Conservation (phyloP, 2,113 vertebrate species). For the Takifugu flavidus region DNA sequence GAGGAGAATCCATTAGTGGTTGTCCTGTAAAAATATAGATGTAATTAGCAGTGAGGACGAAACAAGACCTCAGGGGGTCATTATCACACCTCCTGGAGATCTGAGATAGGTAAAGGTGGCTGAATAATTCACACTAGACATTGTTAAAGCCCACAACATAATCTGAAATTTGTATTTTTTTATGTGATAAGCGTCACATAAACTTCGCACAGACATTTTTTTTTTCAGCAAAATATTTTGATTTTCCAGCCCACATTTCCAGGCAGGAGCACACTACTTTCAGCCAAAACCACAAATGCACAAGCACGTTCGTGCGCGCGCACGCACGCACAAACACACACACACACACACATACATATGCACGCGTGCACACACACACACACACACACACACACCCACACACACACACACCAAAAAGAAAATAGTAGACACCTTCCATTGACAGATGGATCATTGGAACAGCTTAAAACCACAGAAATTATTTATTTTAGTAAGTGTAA, state of each 20-base stretch:
- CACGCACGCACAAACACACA: too few relatives aligned
- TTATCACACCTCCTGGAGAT: constrained; percentile 25
- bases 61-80: constrained; percentile 54
- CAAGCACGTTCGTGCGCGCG: neutral
- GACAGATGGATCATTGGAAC: neutral
- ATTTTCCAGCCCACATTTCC: neutral
- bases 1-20: constrained; percentile 46
- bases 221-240: neutral
- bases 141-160: neutral
- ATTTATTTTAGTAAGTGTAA: neutral
- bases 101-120: constrained; percentile 27
- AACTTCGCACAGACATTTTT: neutral
- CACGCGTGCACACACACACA: too few relatives aligned
- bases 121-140: constrained; percentile 59
- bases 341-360: too few relatives aligned
- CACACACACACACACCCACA: neutral
- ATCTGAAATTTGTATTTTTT: too few relatives aligned
- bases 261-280: neutral
- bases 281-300: neutral
- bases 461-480: neutral
- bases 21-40: constrained; percentile 30
- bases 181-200: too few relatives aligned
- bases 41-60: constrained; percentile 61
- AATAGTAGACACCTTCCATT: neutral
- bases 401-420: neutral